phyloP scores from a whole-genome alignment of 1,140 invertebrate species.

The Babylonia areolata region DNA sequence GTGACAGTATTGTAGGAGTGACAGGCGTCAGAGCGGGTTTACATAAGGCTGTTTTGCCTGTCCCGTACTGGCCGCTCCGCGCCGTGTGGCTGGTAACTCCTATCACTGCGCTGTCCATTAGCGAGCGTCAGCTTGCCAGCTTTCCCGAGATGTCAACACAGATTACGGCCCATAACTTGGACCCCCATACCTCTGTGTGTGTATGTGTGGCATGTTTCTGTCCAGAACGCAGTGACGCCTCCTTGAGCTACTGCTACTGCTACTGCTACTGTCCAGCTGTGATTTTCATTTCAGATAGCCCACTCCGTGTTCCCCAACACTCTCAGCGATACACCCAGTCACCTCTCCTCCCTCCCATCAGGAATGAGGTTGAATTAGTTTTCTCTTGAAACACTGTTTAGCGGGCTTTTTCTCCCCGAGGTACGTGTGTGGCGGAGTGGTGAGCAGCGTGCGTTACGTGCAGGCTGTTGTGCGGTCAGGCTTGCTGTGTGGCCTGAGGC shows the following conservation, averaged over 20 bases:
- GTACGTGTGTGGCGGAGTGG: background rate
- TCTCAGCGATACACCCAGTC: background rate
- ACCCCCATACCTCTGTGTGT: no score
- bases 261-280: background rate
- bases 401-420: no score
- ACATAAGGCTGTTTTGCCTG: no score
- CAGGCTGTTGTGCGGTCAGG: background rate
- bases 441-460: background rate
- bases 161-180: background rate
- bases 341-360: background rate
- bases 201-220: no score
- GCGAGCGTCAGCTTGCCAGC: background rate
- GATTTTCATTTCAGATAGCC: conserved; percentile 11
- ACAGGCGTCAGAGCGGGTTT: no score
- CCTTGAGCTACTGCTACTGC: no score
- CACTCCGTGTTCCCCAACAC: background rate
- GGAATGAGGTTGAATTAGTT: background rate
- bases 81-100: background rate
- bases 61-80: no score
- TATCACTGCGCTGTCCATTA: background rate
- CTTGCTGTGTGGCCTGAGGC: background rate
- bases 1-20: no score
- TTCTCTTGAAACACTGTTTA: background rate
- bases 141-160: background rate
- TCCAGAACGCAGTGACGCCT: no score